Conservation (phyloP, 2,888 invertebrate species). For the Acronicta aceris region DNA sequence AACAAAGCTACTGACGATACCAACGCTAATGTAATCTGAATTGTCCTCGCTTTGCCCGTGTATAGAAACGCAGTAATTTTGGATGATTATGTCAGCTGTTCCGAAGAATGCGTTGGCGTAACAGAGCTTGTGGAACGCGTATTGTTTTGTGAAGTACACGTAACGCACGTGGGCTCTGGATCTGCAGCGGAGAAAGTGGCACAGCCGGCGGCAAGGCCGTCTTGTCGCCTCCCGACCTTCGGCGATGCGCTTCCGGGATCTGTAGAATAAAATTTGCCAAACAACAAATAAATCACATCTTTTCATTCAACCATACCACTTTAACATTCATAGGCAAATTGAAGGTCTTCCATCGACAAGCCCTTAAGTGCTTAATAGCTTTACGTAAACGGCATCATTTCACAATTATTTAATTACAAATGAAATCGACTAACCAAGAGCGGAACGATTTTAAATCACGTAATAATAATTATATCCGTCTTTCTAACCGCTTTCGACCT, state of each 20-base stretch:
- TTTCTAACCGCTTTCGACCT: constrained; percentile 49
- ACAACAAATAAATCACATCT: not conserved
- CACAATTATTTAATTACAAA: constrained; percentile 62
- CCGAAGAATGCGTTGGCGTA: constrained; percentile 78
- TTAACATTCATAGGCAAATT: constrained; percentile 20
- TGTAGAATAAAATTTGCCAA: constrained; percentile 56
- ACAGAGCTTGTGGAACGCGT: constrained; percentile 70
- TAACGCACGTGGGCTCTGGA: constrained; percentile 80
- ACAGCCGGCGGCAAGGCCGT: constrained; percentile 86
- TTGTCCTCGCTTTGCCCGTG: constrained; percentile 74
- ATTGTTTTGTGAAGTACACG: constrained; percentile 76
- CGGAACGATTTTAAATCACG: constrained; percentile 44
- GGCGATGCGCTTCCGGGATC: constrained; percentile 77
- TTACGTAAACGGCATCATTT: constrained; percentile 62
- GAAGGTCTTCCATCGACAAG: constrained; percentile 58
- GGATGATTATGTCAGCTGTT: constrained; percentile 83
- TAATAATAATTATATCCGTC: constrained; percentile 45
- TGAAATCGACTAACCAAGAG: constrained; percentile 55
- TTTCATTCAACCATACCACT: constrained; percentile 11
- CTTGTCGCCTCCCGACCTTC: constrained; percentile 81
- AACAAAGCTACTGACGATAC: constrained; percentile 76
- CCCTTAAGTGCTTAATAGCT: constrained; percentile 65
- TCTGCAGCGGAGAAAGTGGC: constrained; percentile 83
- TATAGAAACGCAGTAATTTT: constrained; percentile 77
- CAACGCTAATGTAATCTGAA: constrained; percentile 67